Percentiles rank a stretch among this genome's conserved stretches.
phyloP scores from a whole-genome alignment of 1,140 invertebrate genomes.

The Arctopsyche grandis region DNA sequence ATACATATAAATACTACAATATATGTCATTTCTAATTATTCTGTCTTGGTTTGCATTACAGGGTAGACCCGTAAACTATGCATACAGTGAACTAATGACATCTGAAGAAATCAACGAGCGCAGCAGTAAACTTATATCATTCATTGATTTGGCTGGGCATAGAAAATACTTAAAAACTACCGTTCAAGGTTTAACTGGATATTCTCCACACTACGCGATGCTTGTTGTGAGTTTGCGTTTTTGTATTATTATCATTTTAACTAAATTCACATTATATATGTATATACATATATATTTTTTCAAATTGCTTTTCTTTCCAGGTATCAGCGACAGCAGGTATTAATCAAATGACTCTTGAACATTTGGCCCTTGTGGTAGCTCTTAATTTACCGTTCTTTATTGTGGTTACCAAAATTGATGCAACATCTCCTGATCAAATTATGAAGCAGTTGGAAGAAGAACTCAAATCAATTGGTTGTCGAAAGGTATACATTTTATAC shows the following conservation, averaged over 20 bases:
- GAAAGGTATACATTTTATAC: slow-evolving; percentile 64
- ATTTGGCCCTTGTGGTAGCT: slow-evolving; percentile 84
- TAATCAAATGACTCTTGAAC: slow-evolving; percentile 81
- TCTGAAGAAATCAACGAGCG: slow-evolving; percentile 94
- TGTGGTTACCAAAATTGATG: slow-evolving; percentile 90
- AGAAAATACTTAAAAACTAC: slow-evolving; percentile 96
- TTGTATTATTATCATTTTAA: slow-evolving; percentile 26
- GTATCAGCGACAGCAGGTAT: slow-evolving; percentile 72
- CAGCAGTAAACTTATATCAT: slow-evolving; percentile 91
- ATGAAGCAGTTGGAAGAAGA: slow-evolving; percentile 72
- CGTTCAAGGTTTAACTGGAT: slow-evolving; percentile 91
- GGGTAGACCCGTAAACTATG: slow-evolving; percentile 81
- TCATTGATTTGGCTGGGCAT: slow-evolving; percentile 97
- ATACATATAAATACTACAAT: neutral
- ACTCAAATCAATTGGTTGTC: slow-evolving; percentile 72
- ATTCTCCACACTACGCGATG: slow-evolving; percentile 95
- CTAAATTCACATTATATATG: too few species aligned
- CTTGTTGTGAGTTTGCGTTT: slow-evolving; percentile 76
- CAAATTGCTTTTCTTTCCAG: slow-evolving; percentile 55
- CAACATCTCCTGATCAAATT: slow-evolving; percentile 69
- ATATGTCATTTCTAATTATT: neutral
- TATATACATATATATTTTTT: slow-evolving; percentile 14
- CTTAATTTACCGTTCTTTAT: slow-evolving; percentile 91
- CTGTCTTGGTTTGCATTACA: slow-evolving; percentile 43
- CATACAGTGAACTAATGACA: slow-evolving; percentile 90